phyloP scores from a whole-genome alignment of 2,888 invertebrate genomes.

The Formica aserva region DNA sequence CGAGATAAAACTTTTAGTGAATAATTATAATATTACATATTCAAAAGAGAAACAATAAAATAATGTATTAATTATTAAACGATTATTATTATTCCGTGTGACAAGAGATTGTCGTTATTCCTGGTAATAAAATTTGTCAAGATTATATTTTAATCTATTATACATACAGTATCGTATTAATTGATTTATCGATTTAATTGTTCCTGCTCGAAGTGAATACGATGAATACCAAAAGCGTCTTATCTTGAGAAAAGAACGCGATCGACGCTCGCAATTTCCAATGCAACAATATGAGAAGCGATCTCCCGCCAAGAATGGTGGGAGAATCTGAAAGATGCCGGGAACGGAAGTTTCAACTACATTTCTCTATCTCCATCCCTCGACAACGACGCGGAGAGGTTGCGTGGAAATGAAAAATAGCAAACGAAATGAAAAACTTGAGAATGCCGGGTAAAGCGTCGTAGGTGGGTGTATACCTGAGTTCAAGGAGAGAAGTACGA shows the following conservation, averaged over 20 bases:
- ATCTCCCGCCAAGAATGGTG: slow-evolving; percentile 20
- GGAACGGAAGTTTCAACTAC: slow-evolving; percentile 47
- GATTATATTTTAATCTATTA: background rate
- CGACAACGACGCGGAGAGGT: slow-evolving; percentile 25
- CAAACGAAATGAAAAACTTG: slow-evolving; percentile 78
- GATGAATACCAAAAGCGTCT: background rate
- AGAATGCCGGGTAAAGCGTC: slow-evolving; percentile 68
- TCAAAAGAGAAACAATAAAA: background rate
- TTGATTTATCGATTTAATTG: background rate
- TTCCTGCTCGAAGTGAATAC: background rate
- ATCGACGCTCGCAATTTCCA: slow-evolving; percentile 47
- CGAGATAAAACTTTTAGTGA: background rate
- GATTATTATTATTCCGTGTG: background rate
- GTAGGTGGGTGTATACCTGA: slow-evolving; percentile 46
- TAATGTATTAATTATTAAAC: background rate
- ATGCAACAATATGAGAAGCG: slow-evolving; percentile 46
- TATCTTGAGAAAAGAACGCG: background rate
- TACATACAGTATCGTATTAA: background rate
- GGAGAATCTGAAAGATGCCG: slow-evolving; percentile 26
- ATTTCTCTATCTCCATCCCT: slow-evolving; percentile 23
- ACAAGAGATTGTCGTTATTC: background rate
- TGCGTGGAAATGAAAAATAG: slow-evolving; percentile 76
- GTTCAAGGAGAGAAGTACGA: slow-evolving; percentile 59
- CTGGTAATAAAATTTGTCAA: background rate
- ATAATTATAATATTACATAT: background rate